Base-by-base conservation (phyloP, 1,140 invertebrate genomes). In the Frieseomelitta varia region DNA sequence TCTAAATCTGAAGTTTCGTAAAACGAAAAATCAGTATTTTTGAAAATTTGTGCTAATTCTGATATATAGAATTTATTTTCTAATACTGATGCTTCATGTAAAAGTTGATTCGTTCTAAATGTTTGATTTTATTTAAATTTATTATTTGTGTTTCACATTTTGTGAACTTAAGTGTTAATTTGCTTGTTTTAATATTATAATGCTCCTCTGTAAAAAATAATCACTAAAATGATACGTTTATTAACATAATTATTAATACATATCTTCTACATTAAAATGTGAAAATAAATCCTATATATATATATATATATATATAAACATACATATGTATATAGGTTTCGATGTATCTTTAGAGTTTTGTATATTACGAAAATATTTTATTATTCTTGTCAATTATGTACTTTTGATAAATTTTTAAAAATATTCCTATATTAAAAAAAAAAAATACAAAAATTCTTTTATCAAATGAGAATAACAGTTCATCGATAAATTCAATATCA, bases 241-340 rank as follows among this genome's bases (percentile, higher is more conserved):
- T 65, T 34, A 30, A 58, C 27, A 27, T 34, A 30, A 72, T 39
- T 65, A n/a, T 21, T 58, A 61, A 76, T 24, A 61, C 8, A 61
- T 51, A 17, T 67, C 34, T 47, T 81, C 51, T 72, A 68, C 47
- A 82, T 61, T 51, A 61, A 83, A 88, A 88, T 81, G 67, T 88
- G 86, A 89, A 88, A 86, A 87, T 89, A 88, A 88, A 88, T 79
- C 86, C 78, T 88, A 86, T 82, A 86, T 75, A 58, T 72, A 53
- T 51, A 76, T 79, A 82, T 72, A 76, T 15, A 63, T 63, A 55
- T n/a, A n/a, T n/a, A n/a, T 55, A 55, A 15, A 55, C 17, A 55
- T 55, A 55, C 11, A 17, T 87, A 85, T 79, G 1, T 17, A 30
- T 17, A 65, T 67, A 67, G 10, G 67, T 81, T 56, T 79, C 56